Base-by-base conservation (phyloP, 2,113 vertebrate genomes). In the Meriones unguiculatus region DNA sequence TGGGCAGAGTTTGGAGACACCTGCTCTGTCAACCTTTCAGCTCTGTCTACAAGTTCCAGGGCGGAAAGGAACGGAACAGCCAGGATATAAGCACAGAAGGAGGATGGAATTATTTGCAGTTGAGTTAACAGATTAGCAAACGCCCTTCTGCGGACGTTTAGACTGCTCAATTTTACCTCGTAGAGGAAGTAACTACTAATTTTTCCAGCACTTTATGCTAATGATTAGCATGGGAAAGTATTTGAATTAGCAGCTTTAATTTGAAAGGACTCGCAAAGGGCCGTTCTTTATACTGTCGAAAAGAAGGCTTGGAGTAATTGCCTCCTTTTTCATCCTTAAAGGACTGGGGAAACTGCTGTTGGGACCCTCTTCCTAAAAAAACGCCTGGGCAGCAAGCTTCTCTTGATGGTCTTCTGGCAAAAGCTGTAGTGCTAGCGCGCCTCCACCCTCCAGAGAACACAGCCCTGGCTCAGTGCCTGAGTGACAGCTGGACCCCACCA, bases 111-210 rank as follows among this genome's bases (percentile, higher is more conserved):
- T 35, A 38, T 32, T 64, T 90, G 62, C 38, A 38, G 4, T 17
- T 59, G 70, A 82, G 84, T 17, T 70, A 96, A 52, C 13, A n/a
- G 62, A 85, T 87, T 67, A 90, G 77, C 3, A 88, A 25, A 96
- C 87, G 8, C 67, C 10, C 22, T 30, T 70, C 9, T 2, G 35
- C 11, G 35, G 1, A 73, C 54, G 46, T 28, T 54, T 32, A 59
- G 76, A 41, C 5, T 2, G 50, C 18, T 13, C 80, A 52, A 28
- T 81, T 32, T 91, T 67, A 8, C 46, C 67, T 86, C 69, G 14
- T 46, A 41, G 1, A 57, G 57, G 13, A n/a, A 65, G 15, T 90
- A 94, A 86, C 52, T 76, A 20, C 38, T 54, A 41, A 84, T 57
- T 30, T 70, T 62, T 84, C 10, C 72, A 24, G 50, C 41, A 65